Evolutionary conservation across 2,888 invertebrate species (phyloP).

Genomic region (Zaprionus obscuricornis): DNA sequence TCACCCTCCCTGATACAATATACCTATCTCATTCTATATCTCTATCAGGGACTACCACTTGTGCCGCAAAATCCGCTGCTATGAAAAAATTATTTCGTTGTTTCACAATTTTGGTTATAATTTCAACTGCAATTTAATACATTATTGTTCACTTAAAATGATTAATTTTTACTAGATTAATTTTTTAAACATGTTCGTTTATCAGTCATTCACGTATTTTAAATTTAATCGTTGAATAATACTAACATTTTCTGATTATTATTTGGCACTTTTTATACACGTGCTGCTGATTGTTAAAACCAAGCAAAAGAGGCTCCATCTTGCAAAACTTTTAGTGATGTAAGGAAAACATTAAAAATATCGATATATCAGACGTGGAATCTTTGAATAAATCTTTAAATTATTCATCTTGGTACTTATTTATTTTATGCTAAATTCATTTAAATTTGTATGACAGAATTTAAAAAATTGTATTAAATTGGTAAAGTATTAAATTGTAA

Average conservation of each 20-base stretch:
- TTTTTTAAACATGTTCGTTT: slow-evolving; percentile 26
- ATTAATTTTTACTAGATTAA: slow-evolving; percentile 39
- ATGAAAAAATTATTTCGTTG: slow-evolving; percentile 60
- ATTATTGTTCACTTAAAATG: slow-evolving; percentile 47
- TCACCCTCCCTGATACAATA: slow-evolving; percentile 2
- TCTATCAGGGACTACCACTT: slow-evolving; percentile 53
- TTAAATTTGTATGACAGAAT: too few relatives aligned
- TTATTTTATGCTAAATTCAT: too few relatives aligned
- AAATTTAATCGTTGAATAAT: slow-evolving; percentile 60
- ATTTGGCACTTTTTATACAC: slow-evolving; percentile 84
- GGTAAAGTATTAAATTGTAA: too few relatives aligned
- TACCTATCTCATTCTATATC: slow-evolving; percentile 24
- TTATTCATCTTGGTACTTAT: too few relatives aligned
- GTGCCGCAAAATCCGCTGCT: slow-evolving; percentile 50
- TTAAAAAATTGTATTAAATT: neutral
- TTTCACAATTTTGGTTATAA: slow-evolving; percentile 57
- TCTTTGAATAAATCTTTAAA: slow-evolving; percentile 17
- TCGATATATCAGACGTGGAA: slow-evolving; percentile 35
- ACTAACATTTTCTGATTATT: slow-evolving; percentile 83
- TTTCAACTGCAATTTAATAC: slow-evolving; percentile 43
- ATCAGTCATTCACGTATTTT: slow-evolving; percentile 39
- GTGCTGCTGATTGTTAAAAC: slow-evolving; percentile 84
- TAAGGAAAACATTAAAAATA: slow-evolving; percentile 38
- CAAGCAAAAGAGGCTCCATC: slow-evolving; percentile 84
- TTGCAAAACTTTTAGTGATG: slow-evolving; percentile 81